Base-by-base conservation (phyloP, 2,113 vertebrate genomes). In the Laticauda laticaudata region DNA sequence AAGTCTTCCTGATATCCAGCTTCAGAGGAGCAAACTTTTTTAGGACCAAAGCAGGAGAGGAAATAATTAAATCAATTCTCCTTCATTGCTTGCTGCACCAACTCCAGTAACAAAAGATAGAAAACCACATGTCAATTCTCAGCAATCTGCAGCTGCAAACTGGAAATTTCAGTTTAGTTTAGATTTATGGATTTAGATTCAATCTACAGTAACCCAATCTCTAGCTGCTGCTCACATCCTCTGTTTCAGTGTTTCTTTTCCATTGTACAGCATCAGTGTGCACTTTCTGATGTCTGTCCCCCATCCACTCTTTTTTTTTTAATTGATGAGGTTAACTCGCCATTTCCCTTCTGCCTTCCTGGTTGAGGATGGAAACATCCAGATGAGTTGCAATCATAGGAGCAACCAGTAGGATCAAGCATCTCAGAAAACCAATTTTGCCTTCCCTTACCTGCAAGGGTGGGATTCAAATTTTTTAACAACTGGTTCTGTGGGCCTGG, bases 311-410 rank as follows among this genome's bases (percentile, higher is more conserved):
- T 29, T 69, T 69, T 69, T 69, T 51, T 51, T 51, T n/a, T 69
- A 4, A 69, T 69, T 69, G 64, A 29, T 69, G 64, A n/a, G 12
- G 29, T 20, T 2, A 7, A 69, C 4, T 54, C 87, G 15, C 54
- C 24, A 39, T 43, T 93, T 61, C 95, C 92, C 93, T 56, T 96
- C 93, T 94, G 48, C 39, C 48, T 39, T 5, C 12, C n/a, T 48
- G 15, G 0, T 86, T 95, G 24, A n/a, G 87, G 9, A 12, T 29
- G 14, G 57, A 59, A 59, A 24, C 23, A 59, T 23, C 6, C 23
- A 3, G 57, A 6, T 24, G 57, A 59, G 21, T 6, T 20, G 21
- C 1, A 39, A 7, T 59, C 34, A 93, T 29, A 64, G 26, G 61
- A 29, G 61, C 24, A 18, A 34, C n/a, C 69, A 75, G 69, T 39